Evolutionary conservation across 1,140 invertebrate species (phyloP).

Genomic region (Drosophila setifemur): DNA sequence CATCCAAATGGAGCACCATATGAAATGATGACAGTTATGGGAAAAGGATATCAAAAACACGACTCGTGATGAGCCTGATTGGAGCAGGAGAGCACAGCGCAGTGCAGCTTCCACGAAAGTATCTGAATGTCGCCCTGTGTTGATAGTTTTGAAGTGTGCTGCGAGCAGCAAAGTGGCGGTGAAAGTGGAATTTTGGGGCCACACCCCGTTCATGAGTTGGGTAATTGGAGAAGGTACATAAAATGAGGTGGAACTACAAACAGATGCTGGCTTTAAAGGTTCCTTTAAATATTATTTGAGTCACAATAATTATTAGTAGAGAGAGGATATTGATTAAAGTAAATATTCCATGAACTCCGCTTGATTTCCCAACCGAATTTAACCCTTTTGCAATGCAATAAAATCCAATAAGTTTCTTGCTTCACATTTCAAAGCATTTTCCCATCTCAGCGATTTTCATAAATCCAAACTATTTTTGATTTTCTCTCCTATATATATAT

Average conservation of each 20-base stretch:
- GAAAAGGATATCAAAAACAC: constrained; percentile 68
- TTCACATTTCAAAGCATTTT: neutral
- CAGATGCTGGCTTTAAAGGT: neutral
- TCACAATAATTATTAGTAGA: too few species aligned
- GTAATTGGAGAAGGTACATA: constrained; percentile 16
- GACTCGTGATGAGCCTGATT: constrained; percentile 26
- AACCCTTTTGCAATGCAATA: constrained; percentile 18
- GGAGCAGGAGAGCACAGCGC: constrained; percentile 2
- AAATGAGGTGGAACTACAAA: neutral
- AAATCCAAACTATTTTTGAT: constrained; percentile 13
- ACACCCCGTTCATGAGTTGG: neutral
- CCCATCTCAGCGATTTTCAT: neutral
- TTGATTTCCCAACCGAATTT: constrained; percentile 8
- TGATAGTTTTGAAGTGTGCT: constrained; percentile 36
- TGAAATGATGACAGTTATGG: constrained; percentile 72
- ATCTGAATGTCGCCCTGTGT: constrained; percentile 12
- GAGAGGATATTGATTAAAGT: too few species aligned
- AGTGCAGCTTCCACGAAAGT: constrained; percentile 3
- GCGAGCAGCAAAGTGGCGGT: constrained; percentile 16
- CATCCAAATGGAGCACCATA: constrained; percentile 11
- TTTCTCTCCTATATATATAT: too few species aligned
- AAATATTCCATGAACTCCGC: neutral
- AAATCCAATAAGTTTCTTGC: neutral
- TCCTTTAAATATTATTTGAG: too few species aligned
- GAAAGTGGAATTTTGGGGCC: constrained; percentile 7